A percentile compares a stretch with the other conserved stretches of the same genome.
Evolutionary conservation across 2,797 vertebrate species (phyloP).

Genomic region (Leptoclinus maculatus): DNA sequence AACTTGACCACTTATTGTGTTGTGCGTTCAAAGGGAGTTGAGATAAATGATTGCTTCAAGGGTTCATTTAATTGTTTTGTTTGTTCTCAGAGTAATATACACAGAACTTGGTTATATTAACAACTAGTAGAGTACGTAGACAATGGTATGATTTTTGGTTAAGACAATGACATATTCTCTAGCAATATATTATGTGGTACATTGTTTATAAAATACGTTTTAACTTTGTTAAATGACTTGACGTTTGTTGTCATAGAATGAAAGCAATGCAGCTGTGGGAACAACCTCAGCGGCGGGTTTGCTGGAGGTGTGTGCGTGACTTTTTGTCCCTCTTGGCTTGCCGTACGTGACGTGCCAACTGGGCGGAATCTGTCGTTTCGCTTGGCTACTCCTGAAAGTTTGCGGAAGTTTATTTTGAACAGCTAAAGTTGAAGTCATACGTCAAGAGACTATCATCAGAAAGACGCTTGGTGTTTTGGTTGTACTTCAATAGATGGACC

Average conservation of each 20-base stretch:
- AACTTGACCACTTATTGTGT: slow-evolving; percentile 57
- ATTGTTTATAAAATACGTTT: background rate
- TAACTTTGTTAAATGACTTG: background rate
- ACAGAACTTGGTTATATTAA: background rate
- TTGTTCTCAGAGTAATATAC: slow-evolving; percentile 30
- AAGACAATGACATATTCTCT: slow-evolving; percentile 2
- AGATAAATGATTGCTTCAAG: slow-evolving; percentile 56
- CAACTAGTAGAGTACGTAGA: background rate
- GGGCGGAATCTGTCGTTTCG: slow-evolving; percentile 14
- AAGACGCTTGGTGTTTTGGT: rapidly evolving
- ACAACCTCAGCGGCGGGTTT: background rate
- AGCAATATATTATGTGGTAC: background rate
- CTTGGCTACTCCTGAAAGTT: slow-evolving; percentile 51
- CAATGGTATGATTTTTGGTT: slow-evolving; percentile 11
- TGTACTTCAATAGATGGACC: slow-evolving; percentile 77
- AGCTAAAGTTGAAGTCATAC: slow-evolving; percentile 4
- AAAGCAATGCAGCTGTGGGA: background rate
- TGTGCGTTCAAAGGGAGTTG: slow-evolving; percentile 68
- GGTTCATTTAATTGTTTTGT: slow-evolving; percentile 55
- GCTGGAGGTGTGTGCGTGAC: rapidly evolving
- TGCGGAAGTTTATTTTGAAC: slow-evolving; percentile 79
- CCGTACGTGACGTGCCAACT: slow-evolving; percentile 44
- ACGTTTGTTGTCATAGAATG: background rate
- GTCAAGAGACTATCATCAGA: background rate
- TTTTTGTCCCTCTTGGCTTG: slow-evolving; percentile 27